phyloP scores from a whole-genome alignment of 2,797 vertebrate genomes.

The Megaceryle alcyon region DNA sequence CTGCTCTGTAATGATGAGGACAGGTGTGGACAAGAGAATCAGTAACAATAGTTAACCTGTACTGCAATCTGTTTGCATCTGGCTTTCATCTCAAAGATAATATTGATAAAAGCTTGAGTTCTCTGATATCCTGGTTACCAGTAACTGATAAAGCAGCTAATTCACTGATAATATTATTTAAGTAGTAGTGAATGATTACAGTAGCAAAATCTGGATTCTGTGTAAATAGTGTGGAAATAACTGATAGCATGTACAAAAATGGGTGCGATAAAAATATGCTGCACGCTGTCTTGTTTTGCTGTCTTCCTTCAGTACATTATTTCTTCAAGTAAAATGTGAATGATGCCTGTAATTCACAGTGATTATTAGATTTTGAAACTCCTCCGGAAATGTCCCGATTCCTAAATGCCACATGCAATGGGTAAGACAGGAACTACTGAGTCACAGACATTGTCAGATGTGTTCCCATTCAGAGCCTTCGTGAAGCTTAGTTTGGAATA shows the following conservation, averaged over 20 bases:
- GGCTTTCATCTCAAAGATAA: slow-evolving; percentile 32
- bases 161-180: slow-evolving; percentile 71
- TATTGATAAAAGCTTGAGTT: slow-evolving; percentile 41
- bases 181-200: slow-evolving; percentile 68
- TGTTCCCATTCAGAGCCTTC: not conserved
- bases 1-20: not conserved
- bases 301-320: not conserved
- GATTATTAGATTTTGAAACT: not conserved
- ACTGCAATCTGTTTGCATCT: not conserved
- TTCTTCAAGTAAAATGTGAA: not conserved
- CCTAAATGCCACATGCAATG: accelerated
- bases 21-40: not conserved
- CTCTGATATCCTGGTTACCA: slow-evolving; percentile 42
- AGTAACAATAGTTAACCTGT: not conserved
- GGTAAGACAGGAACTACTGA: not conserved
- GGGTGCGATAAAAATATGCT: slow-evolving; percentile 30
- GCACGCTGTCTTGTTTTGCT: not conserved
- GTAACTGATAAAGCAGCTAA: slow-evolving; percentile 56
- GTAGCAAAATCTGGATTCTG: slow-evolving; percentile 51
- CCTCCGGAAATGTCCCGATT: not conserved
- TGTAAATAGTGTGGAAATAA: slow-evolving; percentile 56
- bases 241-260: slow-evolving; percentile 15
- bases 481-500: not conserved
- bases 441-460: not conserved
- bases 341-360: not conserved